Percentiles rank a stretch among this genome's conserved stretches.
These are phyloP conservation scores for Poecilobothrus nobilitatus DNA, from an alignment of 2,888 invertebrate genomes.

Conservation along the genomic window DNA sequence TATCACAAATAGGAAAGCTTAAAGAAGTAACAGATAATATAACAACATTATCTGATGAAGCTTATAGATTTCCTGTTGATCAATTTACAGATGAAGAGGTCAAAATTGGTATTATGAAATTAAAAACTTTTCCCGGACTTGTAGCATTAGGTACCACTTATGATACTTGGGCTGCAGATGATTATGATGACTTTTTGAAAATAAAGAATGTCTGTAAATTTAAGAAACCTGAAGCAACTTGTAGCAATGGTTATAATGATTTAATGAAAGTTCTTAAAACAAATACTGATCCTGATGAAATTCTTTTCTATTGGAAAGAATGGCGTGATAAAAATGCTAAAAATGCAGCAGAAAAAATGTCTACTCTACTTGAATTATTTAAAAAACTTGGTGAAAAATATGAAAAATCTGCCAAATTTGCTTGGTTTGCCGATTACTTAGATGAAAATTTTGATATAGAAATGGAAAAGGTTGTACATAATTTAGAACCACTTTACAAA, in stretches of 20 bases:
- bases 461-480: conserved; percentile 56
- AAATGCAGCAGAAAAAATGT: conserved; percentile 25
- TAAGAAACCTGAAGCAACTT: conserved; percentile 19
- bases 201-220: conserved; percentile 23
- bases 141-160: background rate
- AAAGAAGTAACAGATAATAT: background rate
- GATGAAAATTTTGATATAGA: conserved; percentile 37
- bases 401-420: conserved; percentile 20
- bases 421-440: conserved; percentile 31
- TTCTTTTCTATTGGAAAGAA: conserved; percentile 37
- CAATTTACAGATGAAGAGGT: conserved; percentile 11
- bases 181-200: background rate
- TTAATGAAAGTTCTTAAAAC: conserved; percentile 34
- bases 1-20: background rate
- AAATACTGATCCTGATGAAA: conserved; percentile 33
- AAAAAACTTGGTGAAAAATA: conserved; percentile 23
- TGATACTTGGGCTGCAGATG: background rate
- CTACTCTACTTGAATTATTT: conserved; percentile 26
- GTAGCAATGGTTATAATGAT: conserved; percentile 30
- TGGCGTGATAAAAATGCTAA: conserved; percentile 35
- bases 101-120: background rate
- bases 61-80: conserved; percentile 40
- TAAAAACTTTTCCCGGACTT: background rate
- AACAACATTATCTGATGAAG: conserved; percentile 46
- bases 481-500: conserved; percentile 64